Conservation (phyloP, 2,113 vertebrate genomes). For the Tinamus guttatus region DNA sequence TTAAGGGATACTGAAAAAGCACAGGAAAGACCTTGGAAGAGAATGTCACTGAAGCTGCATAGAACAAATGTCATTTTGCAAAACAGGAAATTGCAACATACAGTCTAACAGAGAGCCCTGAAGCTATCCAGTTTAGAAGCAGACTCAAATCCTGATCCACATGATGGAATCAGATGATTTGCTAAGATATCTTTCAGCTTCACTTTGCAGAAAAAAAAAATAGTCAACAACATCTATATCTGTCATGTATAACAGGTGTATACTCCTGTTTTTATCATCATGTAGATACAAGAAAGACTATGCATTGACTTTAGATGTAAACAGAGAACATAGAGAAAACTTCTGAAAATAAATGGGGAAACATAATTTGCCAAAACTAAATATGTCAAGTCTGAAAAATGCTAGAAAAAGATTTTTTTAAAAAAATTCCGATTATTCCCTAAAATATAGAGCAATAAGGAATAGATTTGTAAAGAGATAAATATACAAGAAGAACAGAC, state of each 20-base stretch:
- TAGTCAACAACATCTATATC: not conserved
- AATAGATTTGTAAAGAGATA: not conserved
- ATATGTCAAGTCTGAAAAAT: not conserved
- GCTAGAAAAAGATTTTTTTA: not conserved
- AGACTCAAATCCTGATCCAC: conserved; percentile 23
- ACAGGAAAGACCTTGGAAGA: not conserved
- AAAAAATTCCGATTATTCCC: not conserved
- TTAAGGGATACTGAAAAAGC: conserved; percentile 18
- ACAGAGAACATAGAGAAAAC: not conserved
- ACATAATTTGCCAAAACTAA: not conserved
- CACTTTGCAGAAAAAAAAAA: not conserved
- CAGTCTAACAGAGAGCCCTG: conserved; percentile 34
- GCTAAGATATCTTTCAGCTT: not conserved
- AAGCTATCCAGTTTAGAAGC: not conserved
- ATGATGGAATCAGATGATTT: not conserved
- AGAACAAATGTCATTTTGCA: conserved; percentile 3
- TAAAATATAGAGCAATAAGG: not conserved
- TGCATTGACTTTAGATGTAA: not conserved
- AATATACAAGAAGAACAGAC: not conserved
- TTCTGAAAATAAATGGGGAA: not conserved
- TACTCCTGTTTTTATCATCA: not conserved
- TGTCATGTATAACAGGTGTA: not conserved
- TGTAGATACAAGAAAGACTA: not conserved
- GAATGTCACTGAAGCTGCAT: not conserved
- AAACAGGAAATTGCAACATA: conserved; percentile 58